These are phyloP conservation scores for Florisuga fusca DNA, from an alignment of 2,797 vertebrate species.

Conservation along the genomic window DNA sequence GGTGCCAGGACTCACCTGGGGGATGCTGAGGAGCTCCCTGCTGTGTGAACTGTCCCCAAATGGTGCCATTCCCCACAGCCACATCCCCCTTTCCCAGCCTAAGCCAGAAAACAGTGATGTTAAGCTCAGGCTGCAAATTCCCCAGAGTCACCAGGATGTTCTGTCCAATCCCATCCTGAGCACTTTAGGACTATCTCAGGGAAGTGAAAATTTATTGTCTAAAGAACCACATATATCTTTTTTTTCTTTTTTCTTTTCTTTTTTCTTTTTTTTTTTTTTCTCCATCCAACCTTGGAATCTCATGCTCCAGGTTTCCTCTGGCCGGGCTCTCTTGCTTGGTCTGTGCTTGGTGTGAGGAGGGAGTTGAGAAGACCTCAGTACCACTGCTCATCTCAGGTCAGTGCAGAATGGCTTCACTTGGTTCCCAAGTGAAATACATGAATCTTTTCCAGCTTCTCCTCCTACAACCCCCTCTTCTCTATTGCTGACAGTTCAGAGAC, in stretches of 20 bases:
- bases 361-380: neutral
- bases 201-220: neutral
- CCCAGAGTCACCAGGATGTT: neutral
- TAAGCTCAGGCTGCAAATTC: fast-evolving
- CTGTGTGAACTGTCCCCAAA: fast-evolving
- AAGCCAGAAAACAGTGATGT: fast-evolving
- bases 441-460: neutral
- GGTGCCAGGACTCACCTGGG: neutral
- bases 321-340: neutral
- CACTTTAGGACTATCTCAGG: neutral
- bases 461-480: neutral
- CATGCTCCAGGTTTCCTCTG: neutral
- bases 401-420: fast-evolving
- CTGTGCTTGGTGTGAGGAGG: neutral
- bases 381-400: neutral
- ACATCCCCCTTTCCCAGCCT: neutral
- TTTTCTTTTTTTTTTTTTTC: neutral
- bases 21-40: neutral
- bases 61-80: neutral
- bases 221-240: fast-evolving
- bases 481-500: neutral
- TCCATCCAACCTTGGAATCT: neutral
- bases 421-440: neutral
- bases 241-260: neutral
- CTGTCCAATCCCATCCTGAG: neutral